Conservation (phyloP, 2,888 invertebrate genomes). For the Rotaria magnacalcarata region DNA sequence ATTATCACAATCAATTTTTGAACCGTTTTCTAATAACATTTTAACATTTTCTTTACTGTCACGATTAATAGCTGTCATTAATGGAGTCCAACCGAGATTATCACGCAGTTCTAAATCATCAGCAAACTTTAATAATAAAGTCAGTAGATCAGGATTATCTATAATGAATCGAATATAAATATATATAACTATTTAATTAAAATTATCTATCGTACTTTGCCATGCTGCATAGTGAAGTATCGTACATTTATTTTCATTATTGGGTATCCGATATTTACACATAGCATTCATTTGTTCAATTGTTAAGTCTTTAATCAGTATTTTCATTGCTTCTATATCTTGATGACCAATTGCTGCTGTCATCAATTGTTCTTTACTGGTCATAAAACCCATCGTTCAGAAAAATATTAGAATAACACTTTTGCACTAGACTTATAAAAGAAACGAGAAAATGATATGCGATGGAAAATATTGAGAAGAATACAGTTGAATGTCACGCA, state of each 20-base stretch:
- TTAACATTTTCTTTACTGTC: constrained; percentile 26
- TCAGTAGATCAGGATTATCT: constrained; percentile 13
- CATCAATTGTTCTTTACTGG: constrained; percentile 16
- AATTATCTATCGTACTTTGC: not conserved
- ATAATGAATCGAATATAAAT: not conserved
- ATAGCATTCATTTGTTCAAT: not conserved
- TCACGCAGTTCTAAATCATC: not conserved
- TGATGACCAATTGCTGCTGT: not conserved
- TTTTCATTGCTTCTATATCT: not conserved
- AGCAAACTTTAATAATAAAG: not conserved
- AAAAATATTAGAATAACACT: not conserved
- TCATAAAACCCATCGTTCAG: not conserved
- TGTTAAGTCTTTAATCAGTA: not conserved
- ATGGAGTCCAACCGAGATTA: constrained; percentile 29
- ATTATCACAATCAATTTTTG: not conserved
- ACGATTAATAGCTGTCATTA: constrained; percentile 2
- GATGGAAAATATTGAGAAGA: not conserved
- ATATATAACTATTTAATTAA: too few relatives aligned
- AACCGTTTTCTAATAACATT: not conserved
- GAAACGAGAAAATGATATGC: not conserved
- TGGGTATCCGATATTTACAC: not conserved
- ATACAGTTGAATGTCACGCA: not conserved
- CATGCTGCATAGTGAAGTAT: constrained; percentile 16
- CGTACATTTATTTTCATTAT: not conserved
- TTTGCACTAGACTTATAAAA: not conserved